Evolutionary conservation across 2,113 vertebrate species (phyloP).

Genomic region (Sapayoa aenigma): DNA sequence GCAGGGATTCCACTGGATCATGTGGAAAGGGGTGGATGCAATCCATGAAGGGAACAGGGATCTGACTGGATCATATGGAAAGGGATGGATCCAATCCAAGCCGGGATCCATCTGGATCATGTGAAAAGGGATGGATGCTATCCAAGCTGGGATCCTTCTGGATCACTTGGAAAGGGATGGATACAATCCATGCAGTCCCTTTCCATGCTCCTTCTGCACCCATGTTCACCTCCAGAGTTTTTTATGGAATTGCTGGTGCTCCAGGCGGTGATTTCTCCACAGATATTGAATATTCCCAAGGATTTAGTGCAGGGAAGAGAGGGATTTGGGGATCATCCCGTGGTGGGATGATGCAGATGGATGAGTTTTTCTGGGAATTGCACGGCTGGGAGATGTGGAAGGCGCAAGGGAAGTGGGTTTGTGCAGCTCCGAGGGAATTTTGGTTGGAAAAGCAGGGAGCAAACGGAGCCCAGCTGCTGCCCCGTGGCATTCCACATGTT

Average conservation of each 20-base stretch:
- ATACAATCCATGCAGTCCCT: neutral
- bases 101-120: no score
- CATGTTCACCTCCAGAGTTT: rapidly evolving
- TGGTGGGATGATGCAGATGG: neutral
- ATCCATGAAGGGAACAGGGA: no score
- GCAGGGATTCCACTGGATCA: no score
- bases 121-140: neutral
- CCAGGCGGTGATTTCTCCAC: neutral
- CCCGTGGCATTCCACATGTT: rapidly evolving
- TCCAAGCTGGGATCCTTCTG: neutral
- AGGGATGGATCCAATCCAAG: no score
- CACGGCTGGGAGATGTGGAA: neutral
- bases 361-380: neutral
- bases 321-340: neutral
- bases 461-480: neutral
- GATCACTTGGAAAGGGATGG: neutral
- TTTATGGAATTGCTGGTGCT: neutral
- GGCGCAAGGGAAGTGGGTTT: neutral
- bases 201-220: neutral
- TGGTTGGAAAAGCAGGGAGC: rapidly evolving
- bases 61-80: no score
- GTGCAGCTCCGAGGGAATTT: neutral
- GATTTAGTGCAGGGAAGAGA: rapidly evolving
- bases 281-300: neutral
- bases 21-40: no score